Base-by-base conservation (phyloP, 2,797 vertebrate genomes). In the Rousettus madagascariensis region DNA sequence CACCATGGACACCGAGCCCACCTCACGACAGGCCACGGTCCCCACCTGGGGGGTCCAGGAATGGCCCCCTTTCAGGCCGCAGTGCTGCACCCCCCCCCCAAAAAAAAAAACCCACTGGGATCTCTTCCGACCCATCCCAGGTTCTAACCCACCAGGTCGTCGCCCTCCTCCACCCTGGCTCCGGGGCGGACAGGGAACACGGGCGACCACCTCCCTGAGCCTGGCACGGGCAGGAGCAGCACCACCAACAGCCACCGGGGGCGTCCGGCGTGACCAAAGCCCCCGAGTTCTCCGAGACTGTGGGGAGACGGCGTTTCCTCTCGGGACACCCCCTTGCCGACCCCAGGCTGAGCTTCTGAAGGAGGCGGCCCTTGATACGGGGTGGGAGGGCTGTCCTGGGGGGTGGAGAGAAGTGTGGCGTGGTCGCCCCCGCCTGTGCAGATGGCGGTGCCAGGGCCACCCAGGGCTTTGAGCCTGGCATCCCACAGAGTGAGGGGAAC, bases 361-460 rank as follows among this genome's bases (percentile, higher is more conserved):
- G 3, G 30, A 8, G 4, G 19, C 0, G 11, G 66, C 30, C 49
- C 51, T n/a, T 2, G 12, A n/a, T 19, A 0, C 2, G 49, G 30
- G 13, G 16, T 49, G 61, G 22, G 43, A 36, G 33, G 41, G 8
- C 22, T 15, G 5, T 51, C 26, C 43, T 24, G 53, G 61, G 43
- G 63, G n/a, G 22, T 6, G 3, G 22, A 36, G 16, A 16, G 16
- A 22, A 3, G 30, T 2, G 30, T 0, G 0, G 3, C 0, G 3
- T 6, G 53, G 19, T 36, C 20, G 13, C 33, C 20, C 55, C 51
- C 41, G 6, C 61, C 51, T 22, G 8, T 0, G 2, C 5, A 4
- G 38, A 69, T 0, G 4, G 38, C 10, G 1, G 20, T 19, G 61
- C 36, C 36, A 26, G 26, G 33, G 72, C 72, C 26, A 49, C 30